Conservation (phyloP, 2,113 vertebrate genomes). For the Nothobranchius kuhntae region DNA sequence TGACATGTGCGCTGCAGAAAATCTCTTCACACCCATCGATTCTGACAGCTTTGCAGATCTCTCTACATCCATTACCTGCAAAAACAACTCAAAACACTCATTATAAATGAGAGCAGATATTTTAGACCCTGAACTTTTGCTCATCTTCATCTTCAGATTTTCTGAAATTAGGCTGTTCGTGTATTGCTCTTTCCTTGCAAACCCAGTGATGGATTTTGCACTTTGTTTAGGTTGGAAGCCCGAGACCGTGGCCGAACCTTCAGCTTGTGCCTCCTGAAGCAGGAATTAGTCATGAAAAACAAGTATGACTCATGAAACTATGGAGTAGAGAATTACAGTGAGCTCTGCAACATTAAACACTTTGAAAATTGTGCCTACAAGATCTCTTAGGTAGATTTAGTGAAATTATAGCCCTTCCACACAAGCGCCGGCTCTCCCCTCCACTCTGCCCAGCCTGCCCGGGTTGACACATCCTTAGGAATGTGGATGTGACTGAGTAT, state of each 20-base stretch:
- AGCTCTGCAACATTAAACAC: too few relatives aligned
- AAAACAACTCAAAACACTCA: neutral
- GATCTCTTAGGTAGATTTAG: too few relatives aligned
- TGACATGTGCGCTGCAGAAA: slow-evolving; percentile 32
- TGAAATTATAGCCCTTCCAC: too few relatives aligned
- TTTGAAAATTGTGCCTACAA: too few relatives aligned
- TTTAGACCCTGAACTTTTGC: neutral
- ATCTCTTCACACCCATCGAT: slow-evolving; percentile 18
- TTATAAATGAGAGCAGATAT: neutral
- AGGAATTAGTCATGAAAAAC: neutral
- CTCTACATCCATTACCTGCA: slow-evolving; percentile 21
- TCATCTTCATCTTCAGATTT: neutral
- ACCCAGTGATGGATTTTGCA: neutral
- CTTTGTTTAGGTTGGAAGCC: neutral
- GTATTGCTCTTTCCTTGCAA: neutral
- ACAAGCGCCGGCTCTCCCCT: too few relatives aligned
- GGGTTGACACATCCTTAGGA: too few relatives aligned
- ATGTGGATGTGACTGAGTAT: too few relatives aligned
- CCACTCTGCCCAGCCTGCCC: too few relatives aligned
- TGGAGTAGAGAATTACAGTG: neutral
- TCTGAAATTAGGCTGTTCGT: neutral
- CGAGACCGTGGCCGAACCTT: neutral
- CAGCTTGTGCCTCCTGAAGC: neutral
- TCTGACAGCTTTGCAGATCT: slow-evolving; percentile 34
- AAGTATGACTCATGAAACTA: neutral